Evolutionary conservation across 2,797 vertebrate species (phyloP), one percentile per base, ranked within the genome.

Genomic region (Heliangelus exortis): DNA sequence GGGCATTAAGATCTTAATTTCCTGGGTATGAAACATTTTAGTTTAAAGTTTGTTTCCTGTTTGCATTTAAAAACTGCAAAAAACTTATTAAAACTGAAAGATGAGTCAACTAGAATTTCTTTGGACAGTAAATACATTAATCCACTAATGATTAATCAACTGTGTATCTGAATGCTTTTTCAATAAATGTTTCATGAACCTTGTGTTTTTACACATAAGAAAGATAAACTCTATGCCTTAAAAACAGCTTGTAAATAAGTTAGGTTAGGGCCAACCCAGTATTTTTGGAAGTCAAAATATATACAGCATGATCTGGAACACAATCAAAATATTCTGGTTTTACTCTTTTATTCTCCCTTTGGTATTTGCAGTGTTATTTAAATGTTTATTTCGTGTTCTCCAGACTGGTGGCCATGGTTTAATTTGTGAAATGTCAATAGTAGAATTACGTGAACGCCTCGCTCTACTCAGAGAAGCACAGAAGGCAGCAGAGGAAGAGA

Each of bases 381-480:
- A 89, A 85, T 26, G n/a, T 93, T 2, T 89, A 68, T 89, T 89
- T 93, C 19, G 1, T 29, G 29, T 89, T 84, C 81, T 62, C 36
- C 80, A 99, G 99, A 98, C 96, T 57, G 98, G 97, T 14, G 98
- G 99, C 58, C 97, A 99, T 6, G 92, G 98, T 55, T 97, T 99
- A 87, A 96, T 98, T 91, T 98, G 98, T 61, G 99, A 99, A 97
- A 99, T 99, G 99, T 99, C 99, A 63, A 57, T 99, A 69, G 97
- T 97, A 16, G 99, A 99, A 97, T 97, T 99, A 68, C 98, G 95
- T 16, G 98, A 99, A 95, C 98, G 99, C 18, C 97, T 99, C 34
- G 93, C 97, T 53, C 87, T 98, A 65, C 96, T 98, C 95, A 98
- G 87, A 95, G 98, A 98, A 71, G 88, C 95, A 17, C 97, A 98